Percentiles rank a stretch among this genome's conserved stretches.
Evolutionary conservation across 2,113 vertebrate genomes (phyloP).

Genomic region (Scartelaos histophorus): DNA sequence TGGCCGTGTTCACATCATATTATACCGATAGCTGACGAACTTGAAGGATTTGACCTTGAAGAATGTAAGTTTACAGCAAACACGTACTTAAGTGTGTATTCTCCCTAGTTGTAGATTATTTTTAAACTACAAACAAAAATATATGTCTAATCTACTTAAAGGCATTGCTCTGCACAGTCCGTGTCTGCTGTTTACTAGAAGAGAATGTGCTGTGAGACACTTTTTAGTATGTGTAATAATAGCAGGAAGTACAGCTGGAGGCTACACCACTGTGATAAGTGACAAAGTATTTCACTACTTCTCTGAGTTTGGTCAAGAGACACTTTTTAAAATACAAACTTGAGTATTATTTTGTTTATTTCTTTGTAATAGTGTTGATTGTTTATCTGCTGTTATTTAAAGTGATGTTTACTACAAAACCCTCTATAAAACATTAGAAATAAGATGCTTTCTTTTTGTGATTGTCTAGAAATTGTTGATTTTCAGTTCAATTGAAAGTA

Average conservation of each 20-base stretch:
- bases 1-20: neutral
- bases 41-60: neutral
- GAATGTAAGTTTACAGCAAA: neutral
- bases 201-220: neutral
- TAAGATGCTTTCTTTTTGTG: neutral
- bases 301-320: neutral
- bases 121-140: too few relatives aligned
- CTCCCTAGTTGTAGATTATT: neutral
- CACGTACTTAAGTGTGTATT: neutral
- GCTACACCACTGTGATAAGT: neutral
- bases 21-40: neutral
- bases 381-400: too few relatives aligned
- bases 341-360: too few relatives aligned
- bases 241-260: neutral
- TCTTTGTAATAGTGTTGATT: neutral
- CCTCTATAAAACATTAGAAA: neutral
- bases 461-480: neutral
- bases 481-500: neutral
- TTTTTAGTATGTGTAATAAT: neutral
- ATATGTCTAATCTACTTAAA: neutral
- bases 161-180: neutral
- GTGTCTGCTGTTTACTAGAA: neutral
- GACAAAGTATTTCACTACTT: neutral
- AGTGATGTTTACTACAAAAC: too few relatives aligned
- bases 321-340: too few relatives aligned